Evolutionary conservation across 2,797 vertebrate genomes (phyloP).

Genomic region (Acomys russatus): DNA sequence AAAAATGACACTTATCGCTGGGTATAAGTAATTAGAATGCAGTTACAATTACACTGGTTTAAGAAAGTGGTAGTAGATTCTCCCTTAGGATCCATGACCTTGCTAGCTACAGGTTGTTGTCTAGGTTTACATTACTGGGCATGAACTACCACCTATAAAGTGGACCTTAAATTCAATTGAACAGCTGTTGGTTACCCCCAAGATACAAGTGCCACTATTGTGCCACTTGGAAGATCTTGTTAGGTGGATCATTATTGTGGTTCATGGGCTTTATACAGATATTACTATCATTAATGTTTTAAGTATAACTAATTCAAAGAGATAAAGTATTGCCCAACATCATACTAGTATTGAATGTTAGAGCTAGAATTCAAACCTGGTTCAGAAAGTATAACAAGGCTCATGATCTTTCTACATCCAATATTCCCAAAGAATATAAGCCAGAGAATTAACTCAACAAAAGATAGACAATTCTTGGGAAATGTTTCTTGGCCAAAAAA

Average conservation of each 20-base stretch:
- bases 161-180: background rate
- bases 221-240: background rate
- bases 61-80: background rate
- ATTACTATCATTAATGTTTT: slow-evolving; percentile 45
- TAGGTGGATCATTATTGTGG: background rate
- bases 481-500: slow-evolving; percentile 16
- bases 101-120: background rate
- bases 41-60: background rate
- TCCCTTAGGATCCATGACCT: background rate
- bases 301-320: slow-evolving; percentile 48
- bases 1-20: background rate
- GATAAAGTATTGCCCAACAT: slow-evolving; percentile 17
- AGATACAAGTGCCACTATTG: background rate
- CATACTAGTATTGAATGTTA: slow-evolving; percentile 37
- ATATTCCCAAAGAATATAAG: slow-evolving; percentile 44
- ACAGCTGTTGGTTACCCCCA: background rate
- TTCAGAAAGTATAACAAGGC: slow-evolving; percentile 59
- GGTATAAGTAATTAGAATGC: background rate
- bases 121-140: background rate
- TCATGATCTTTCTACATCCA: slow-evolving; percentile 10
- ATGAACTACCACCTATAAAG: background rate
- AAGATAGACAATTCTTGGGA: slow-evolving; percentile 41
- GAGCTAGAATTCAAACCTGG: slow-evolving; percentile 55
- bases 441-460: slow-evolving; percentile 43
- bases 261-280: background rate